Evolutionary conservation across 2,888 invertebrate species (phyloP), one percentile per base, ranked within the genome.

Genomic region (Marronus borbonicus): DNA sequence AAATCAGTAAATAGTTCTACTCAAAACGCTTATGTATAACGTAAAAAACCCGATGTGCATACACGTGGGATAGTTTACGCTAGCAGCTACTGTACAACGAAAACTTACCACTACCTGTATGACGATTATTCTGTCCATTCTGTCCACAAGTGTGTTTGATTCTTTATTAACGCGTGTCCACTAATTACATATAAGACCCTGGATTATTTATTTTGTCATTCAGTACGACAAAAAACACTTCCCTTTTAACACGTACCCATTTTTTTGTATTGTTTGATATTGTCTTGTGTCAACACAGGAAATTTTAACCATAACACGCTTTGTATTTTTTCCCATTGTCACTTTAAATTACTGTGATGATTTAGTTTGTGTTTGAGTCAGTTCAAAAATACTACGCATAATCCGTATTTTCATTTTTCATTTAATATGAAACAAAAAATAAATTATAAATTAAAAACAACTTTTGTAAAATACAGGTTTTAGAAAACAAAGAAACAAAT

Each of bases 161-260:
- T 68, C 68, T 68, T 76, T 68, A 76, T 76, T 76, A 76, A 76
- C 76, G 68, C 50, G 55, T 39, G 52, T 58, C 39, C 68, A 68
- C 76, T 76, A 68, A 74, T 74, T 74, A 74, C 60, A 74, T 74
- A 74, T 74, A 74, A 76, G 68, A 68, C 76, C 66, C 76, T 68
- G 55, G 55, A 68, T 68, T 76, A 60, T 76, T 76, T 76, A 68
- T 76, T 76, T 76, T 76, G 76, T 76, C 76, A 76, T 76, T 68
- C 68, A 68, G 68, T 68, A 68, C 60, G 76, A 76, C 76, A 76
- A 60, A 68, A 66, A 76, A 66, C 76, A 76, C 76, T 76, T 76
- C 76, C 76, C 68, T 76, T 76, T 76, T 76, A 76, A 68, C 76
- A 76, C 76, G 66, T 76, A 68, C 68, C 76, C 76, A 66, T 76